These are phyloP conservation scores for Plagodis dolabraria DNA, from an alignment of 2,888 invertebrate genomes.

Conservation along the genomic window DNA sequence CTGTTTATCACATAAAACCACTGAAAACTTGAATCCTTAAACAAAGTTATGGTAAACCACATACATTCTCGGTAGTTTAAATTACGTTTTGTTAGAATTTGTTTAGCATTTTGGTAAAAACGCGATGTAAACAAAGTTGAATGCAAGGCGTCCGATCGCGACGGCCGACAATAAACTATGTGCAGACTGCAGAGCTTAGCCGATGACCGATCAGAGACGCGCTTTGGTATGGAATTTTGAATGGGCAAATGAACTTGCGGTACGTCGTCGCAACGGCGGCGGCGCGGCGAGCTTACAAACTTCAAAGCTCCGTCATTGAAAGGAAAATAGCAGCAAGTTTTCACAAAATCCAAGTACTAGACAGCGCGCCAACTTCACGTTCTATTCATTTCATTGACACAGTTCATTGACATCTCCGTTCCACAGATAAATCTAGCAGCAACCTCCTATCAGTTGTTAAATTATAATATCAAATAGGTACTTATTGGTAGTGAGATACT, in stretches of 20 bases:
- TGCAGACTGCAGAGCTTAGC: too few species aligned
- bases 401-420: slow-evolving; percentile 69
- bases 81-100: slow-evolving; percentile 50
- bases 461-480: too few species aligned
- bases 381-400: slow-evolving; percentile 63
- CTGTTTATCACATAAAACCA: slow-evolving; percentile 56
- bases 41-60: slow-evolving; percentile 35
- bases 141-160: slow-evolving; percentile 45
- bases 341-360: slow-evolving; percentile 60
- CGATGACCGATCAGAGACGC: slow-evolving; percentile 5
- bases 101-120: slow-evolving; percentile 49
- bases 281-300: slow-evolving; percentile 49
- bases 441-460: too few species aligned
- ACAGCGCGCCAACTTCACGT: slow-evolving; percentile 74
- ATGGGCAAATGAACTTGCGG: slow-evolving; percentile 33
- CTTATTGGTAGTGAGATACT: too few species aligned
- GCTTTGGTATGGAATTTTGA: not conserved
- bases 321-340: slow-evolving; percentile 54
- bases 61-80: slow-evolving; percentile 54
- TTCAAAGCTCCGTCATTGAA: slow-evolving; percentile 55
- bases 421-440: slow-evolving; percentile 9
- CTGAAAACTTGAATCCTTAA: slow-evolving; percentile 26
- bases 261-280: slow-evolving; percentile 1
- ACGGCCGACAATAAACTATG: slow-evolving; percentile 45
- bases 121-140: slow-evolving; percentile 50